Percentiles rank a stretch among this genome's conserved stretches.
These are phyloP conservation scores for Hoplias malabaricus DNA, from an alignment of 2,113 vertebrate genomes.

Conservation along the genomic window DNA sequence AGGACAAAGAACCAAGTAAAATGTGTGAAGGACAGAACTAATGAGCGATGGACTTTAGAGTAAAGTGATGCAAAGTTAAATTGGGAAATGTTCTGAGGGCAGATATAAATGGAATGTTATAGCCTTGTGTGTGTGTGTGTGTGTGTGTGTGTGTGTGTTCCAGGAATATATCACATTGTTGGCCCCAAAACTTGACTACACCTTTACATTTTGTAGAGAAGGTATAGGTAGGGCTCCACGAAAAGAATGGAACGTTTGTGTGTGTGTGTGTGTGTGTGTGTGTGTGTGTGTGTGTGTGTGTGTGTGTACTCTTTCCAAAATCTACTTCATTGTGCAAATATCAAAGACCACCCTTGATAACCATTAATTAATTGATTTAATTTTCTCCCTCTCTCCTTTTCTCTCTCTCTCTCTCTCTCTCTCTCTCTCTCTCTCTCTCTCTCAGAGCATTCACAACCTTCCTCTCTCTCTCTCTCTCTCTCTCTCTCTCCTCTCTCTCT, in stretches of 20 bases:
- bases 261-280: conserved; percentile 37
- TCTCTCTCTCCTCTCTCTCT: conserved; percentile 9
- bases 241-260: conserved; percentile 43
- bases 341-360: too few species aligned
- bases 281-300: conserved; percentile 11
- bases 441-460: not conserved
- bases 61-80: conserved; percentile 38
- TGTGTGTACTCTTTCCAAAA: too few species aligned
- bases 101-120: conserved; percentile 37
- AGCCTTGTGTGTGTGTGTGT: conserved; percentile 9
- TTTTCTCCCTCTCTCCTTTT: not conserved
- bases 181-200: too few species aligned
- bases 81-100: conserved; percentile 17
- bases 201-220: too few species aligned
- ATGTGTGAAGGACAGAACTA: not conserved
- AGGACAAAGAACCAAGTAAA: not conserved
- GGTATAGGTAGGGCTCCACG: conserved; percentile 15
- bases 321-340: too few species aligned
- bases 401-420: not conserved
- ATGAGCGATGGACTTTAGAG: not conserved
- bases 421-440: conserved; percentile 16
- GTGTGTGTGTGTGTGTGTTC: conserved; percentile 12
- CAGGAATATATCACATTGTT: conserved; percentile 1
- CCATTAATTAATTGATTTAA: too few species aligned
- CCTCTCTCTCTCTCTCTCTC: not conserved